A percentile compares a stretch with the other conserved stretches of the same genome.
Evolutionary conservation across 2,113 vertebrate species (phyloP).

Genomic region (Pseudopipra pipra): DNA sequence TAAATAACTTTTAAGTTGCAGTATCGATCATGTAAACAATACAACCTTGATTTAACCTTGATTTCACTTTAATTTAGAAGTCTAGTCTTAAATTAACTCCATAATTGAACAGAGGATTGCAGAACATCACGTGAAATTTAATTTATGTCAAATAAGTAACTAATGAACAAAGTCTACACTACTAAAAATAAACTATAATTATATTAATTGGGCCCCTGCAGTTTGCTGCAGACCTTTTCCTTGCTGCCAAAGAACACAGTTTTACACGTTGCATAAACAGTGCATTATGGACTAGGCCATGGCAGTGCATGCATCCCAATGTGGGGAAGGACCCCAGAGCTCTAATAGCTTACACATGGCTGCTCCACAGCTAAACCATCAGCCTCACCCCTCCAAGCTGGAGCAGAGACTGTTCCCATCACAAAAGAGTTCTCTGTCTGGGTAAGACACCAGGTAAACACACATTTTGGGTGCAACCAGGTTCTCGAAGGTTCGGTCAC

Average conservation of each 20-base stretch:
- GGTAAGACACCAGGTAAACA: not conserved
- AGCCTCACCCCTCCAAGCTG: not conserved
- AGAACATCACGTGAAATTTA: conserved; percentile 64
- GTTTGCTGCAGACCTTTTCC: conserved; percentile 62
- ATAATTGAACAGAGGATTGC: conserved; percentile 57
- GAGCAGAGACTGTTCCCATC: not conserved
- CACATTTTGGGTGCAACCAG: not conserved
- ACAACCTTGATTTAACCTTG: conserved; percentile 42
- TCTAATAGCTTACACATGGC: not conserved
- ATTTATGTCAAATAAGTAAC: conserved; percentile 67
- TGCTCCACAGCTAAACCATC: not conserved
- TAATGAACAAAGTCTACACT: conserved; percentile 66
- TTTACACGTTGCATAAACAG: conserved; percentile 20
- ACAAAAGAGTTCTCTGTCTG: not conserved
- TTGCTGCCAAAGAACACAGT: conserved; percentile 50
- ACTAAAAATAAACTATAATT: conserved; percentile 71
- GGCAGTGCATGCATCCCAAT: not conserved
- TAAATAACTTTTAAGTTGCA: conserved; percentile 17
- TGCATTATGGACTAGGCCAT: not conserved
- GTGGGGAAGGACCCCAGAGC: not conserved
- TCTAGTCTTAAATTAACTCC: conserved; percentile 53
- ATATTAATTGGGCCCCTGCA: conserved; percentile 68
- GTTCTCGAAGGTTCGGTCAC: not conserved
- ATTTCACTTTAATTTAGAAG: conserved; percentile 58
- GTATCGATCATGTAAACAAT: conserved; percentile 15